Evolutionary conservation across 53 echinoderm and acorn worm species (phyloP), one percentile per base, ranked within the genome.

Genomic region (Paracentrotus lividus): DNA sequence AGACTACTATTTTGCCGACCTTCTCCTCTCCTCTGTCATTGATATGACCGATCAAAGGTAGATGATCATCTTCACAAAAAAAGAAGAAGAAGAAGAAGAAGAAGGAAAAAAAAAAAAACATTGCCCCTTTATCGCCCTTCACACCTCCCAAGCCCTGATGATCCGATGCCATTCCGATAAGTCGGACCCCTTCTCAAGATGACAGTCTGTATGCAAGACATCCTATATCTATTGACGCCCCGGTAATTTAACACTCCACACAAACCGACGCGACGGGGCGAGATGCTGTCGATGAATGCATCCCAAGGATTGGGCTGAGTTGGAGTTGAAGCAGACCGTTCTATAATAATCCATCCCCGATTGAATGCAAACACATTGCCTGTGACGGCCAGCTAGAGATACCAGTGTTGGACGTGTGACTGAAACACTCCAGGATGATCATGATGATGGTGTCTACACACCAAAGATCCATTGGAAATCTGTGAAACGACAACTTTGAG

Each of bases 251-350:
- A 72, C 38, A 72, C 72, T 72, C 40, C 15, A 72, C 72, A 72
- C 72, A n/a, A n/a, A n/a, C n/a, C n/a, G n/a, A n/a, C n/a, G n/a
- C 72, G 72, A 18, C 72, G 40, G 40, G 72, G 72, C 72, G 72
- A 72, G 36, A 38, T 72, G 72, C 72, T 72, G 72, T 40, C 72
- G 72, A 72, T 38, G 72, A 72, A 38, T 67, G 51, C 24, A 38
- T 72, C 72, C n/a, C n/a, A n/a, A n/a, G n/a, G n/a, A n/a, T n/a
- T n/a, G n/a, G 72, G 72, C 20, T n/a, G 72, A 72, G 72, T 38
- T 72, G 72, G 40, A 36, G 36, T 40, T 72, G 36, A 72, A 72
- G 33, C 38, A 36, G 40, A 20, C 72, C 40, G 16, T 38, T 72
- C 18, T 72, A 72, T 72, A 40, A 16, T 72, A 72, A 72, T 72